Base-by-base conservation (phyloP, 1,140 invertebrate genomes). In the Trachymyrmex cornetzi region DNA sequence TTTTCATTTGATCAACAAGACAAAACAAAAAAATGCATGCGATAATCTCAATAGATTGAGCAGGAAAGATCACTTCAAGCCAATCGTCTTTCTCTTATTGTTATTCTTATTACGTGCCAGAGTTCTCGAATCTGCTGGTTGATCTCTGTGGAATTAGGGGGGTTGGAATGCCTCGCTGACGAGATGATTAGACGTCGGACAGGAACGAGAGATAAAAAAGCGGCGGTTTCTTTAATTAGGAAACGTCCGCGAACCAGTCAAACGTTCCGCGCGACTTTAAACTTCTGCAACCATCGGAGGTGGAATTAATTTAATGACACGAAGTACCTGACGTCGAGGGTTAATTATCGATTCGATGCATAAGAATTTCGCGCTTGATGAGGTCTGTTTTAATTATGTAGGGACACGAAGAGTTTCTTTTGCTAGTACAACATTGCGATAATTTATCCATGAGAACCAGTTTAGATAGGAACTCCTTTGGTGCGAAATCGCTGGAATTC, bases 161-260 rank as follows among this genome's bases (percentile, higher is more conserved):
- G 44, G 11, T 12, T 30, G 53, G 77, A 38, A 74, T 57, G 55
- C 50, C 50, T 38, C 55, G 50, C 38, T 24, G 89, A 69, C 66
- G 50, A 30, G 75, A 88, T 86, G 80, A 89, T 90, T 87, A 80
- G 85, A 87, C 34, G 50, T 67, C 53, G 61, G 69, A n/a, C 14
- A 34, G 34, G 34, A 75, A 81, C 22, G 53, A 57, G 24, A 16
- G 19, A 61, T 22, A 19, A 30, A 38, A 48, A n/a, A 71, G 14
- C 48, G 14, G 48, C 14, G 48, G 67, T 27, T 55, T 38, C 55
- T 86, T 80, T 88, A 88, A 86, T 86, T 59, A 80, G 61, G 77
- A 79, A 77, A 61, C 50, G 53, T 53, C 30, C 38, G 24, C 63
- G 30, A 61, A 63, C 75, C 66, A 22, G 57, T 75, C 80, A 50